phyloP scores from a whole-genome alignment of 2,797 vertebrate species.

The Erpetoichthys calabaricus region DNA sequence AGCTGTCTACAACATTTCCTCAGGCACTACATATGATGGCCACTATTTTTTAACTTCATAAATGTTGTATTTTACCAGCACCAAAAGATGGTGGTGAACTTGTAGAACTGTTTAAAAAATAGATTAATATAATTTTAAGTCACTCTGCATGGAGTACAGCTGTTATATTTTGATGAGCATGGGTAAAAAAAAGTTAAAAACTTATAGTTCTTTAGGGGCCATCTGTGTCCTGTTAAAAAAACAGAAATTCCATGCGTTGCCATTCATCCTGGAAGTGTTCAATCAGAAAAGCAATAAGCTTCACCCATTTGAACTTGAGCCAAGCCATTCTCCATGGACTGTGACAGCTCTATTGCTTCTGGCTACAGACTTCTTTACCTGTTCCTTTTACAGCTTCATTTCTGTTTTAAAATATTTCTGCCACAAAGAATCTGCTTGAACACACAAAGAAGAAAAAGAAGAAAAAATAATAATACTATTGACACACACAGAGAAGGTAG shows the following conservation, averaged over 20 bases:
- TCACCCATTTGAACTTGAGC: constrained; percentile 19
- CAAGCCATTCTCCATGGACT: constrained; percentile 17
- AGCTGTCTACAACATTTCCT: no score
- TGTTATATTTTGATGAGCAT: constrained; percentile 1
- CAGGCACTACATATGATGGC: no score
- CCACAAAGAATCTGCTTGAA: constrained; percentile 38
- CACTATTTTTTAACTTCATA: no score
- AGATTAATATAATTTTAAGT: neutral
- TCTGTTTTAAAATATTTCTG: constrained; percentile 33
- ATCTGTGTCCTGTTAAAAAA: constrained; percentile 3
- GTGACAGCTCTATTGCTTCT: constrained; percentile 17
- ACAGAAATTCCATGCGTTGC: neutral
- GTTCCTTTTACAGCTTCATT: constrained; percentile 33
- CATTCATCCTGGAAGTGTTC: constrained; percentile 3
- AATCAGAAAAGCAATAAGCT: constrained; percentile 9
- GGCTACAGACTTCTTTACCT: constrained; percentile 16
- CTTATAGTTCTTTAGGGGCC: neutral
- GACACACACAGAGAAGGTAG: constrained; percentile 49
- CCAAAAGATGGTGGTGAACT: no score
- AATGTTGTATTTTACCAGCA: no score
- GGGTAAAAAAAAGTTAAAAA: neutral
- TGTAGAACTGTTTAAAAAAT: no score
- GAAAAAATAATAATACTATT: no score
- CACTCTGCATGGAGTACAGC: neutral
- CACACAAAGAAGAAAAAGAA: constrained; percentile 52